phyloP scores from a whole-genome alignment of 2,888 invertebrate species.

The Drosophila diplacantha region DNA sequence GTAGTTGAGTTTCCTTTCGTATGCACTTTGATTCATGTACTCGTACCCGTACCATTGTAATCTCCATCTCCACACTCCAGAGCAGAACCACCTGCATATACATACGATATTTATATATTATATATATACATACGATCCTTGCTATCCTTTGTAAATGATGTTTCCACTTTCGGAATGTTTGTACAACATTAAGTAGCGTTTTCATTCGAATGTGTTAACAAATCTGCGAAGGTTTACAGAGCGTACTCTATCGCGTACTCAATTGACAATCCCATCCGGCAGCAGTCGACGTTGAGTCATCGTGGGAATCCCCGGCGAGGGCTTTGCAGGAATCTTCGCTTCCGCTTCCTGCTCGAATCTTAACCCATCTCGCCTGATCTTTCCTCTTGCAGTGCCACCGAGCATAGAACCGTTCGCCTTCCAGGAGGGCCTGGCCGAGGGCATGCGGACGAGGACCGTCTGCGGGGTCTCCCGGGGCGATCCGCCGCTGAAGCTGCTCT shows the following conservation, averaged over 20 bases:
- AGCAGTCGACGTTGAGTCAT: conserved; percentile 3
- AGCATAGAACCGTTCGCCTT: conserved; percentile 91
- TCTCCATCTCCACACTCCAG: conserved; percentile 23
- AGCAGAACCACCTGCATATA: conserved; percentile 29
- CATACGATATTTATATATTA: conserved; percentile 7
- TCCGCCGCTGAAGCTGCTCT: conserved; percentile 87
- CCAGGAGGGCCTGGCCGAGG: conserved; percentile 89
- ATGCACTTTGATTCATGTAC: conserved; percentile 46
- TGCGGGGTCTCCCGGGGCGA: conserved; percentile 90
- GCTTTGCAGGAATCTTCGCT: conserved; percentile 3
- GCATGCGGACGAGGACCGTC: conserved; percentile 88
- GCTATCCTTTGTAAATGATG: conserved; percentile 41
- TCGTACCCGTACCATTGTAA: conserved; percentile 22
- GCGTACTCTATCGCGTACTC: not conserved
- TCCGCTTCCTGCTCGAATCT: conserved; percentile 16
- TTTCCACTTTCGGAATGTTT: conserved; percentile 71
- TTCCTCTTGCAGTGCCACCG: conserved; percentile 85
- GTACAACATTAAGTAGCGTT: conserved; percentile 48
- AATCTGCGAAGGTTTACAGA: conserved; percentile 71
- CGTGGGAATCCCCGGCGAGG: conserved; percentile 25
- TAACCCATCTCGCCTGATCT: conserved; percentile 59
- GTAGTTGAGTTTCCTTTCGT: conserved; percentile 60
- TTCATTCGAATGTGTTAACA: conserved; percentile 59
- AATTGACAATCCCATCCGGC: conserved; percentile 26
- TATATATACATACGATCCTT: conserved; percentile 19